Base-by-base conservation (phyloP, 2,888 invertebrate species). In the Muschampia plurimacula region DNA sequence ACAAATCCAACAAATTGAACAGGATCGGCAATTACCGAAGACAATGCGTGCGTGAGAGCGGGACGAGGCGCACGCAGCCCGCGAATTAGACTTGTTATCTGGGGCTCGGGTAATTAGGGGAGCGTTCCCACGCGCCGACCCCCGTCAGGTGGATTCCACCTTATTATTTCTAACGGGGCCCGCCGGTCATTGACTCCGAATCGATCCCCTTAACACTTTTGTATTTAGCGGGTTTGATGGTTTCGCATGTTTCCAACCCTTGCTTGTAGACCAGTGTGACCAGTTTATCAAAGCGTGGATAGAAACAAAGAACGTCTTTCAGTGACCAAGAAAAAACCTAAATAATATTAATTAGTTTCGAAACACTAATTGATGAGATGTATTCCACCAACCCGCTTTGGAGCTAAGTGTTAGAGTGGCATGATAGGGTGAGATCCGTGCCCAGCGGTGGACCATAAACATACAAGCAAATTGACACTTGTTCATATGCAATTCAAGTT, bases 11-110 rank as follows among this genome's bases (percentile, higher is more conserved):
- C 89, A 92, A 93, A 93, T 92, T 92, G 92, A 89, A 92, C 93
- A 93, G 93, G 91, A 92, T 91, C 90, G 90, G 92, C 93, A 93
- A 94, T 93, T 94, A 94, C 92, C 82, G 92, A 91, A 92, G 92
- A 93, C 93, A 93, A 93, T 93, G 92, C 92, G 92, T 93, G 93
- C 93, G 93, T 92, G 93, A 93, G 93, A 91, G 88, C 72, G 82
- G 86, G 89, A 87, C 89, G 88, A 88, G 84, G 87, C 86, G 91
- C 92, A 90, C 91, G 93, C 92, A 90, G 90, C 85, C 83, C 90
- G 92, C 92, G 93, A 93, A 94, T 93, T 93, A 92, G 92, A 89
- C 91, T 90, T 88, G 92, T 93, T 93, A 90, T 88, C 88, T 86
- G 87, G 89, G 84, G 86, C 86, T 77, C 81, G 82, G 87, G 91